Percentiles rank a stretch among this genome's conserved stretches.
Conservation (phyloP, 2,797 vertebrate genomes). For the Diceros bicornis region DNA sequence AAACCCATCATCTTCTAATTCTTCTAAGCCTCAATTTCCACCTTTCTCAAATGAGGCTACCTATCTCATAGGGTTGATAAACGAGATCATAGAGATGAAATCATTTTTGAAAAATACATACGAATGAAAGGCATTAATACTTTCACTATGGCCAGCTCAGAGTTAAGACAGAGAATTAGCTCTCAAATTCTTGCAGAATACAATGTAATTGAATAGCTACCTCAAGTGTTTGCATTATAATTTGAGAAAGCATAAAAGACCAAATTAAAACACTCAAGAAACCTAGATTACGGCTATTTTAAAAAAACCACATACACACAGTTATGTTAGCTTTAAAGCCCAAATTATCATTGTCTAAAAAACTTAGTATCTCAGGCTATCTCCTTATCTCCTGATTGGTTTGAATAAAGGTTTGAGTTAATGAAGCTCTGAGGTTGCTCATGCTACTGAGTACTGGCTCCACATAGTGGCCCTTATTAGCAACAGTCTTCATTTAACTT, state of each 20-base stretch:
- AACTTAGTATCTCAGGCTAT: neutral
- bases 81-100: neutral
- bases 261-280: conserved; percentile 60
- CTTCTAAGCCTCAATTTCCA: conserved; percentile 35
- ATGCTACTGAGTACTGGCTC: neutral
- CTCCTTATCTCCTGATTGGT: conserved; percentile 6
- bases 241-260: neutral
- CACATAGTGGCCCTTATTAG: neutral
- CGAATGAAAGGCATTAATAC: conserved; percentile 52
- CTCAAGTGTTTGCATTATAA: neutral
- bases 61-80: conserved; percentile 25
- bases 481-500: conserved; percentile 49
- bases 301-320: neutral
- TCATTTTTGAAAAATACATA: conserved; percentile 56
- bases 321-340: conserved; percentile 14
- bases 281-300: conserved; percentile 11
- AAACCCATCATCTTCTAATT: neutral
- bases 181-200: conserved; percentile 63
- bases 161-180: conserved; percentile 54
- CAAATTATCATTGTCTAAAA: conserved; percentile 2
- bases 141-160: conserved; percentile 22
- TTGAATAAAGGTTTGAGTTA: conserved; percentile 49
- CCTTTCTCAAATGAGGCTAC: neutral
- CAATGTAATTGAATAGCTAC: conserved; percentile 59
- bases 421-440: neutral